These are phyloP conservation scores for Petrocephalus sullivani DNA, from an alignment of 2,797 vertebrate genomes.

Conservation along the genomic window DNA sequence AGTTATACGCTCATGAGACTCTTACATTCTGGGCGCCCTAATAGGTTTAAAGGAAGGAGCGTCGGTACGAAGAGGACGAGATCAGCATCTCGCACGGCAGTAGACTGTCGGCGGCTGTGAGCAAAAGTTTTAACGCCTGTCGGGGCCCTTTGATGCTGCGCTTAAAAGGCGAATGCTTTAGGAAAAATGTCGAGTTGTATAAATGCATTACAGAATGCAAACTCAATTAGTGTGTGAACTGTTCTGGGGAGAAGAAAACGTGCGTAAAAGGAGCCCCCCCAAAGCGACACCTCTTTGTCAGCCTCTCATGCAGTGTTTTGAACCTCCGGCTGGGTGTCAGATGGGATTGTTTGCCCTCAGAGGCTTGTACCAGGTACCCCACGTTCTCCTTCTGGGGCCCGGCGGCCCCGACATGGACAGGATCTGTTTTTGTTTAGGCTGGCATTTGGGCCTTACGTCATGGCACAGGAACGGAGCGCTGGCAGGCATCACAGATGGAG, in stretches of 20 bases:
- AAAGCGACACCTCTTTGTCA: not conserved
- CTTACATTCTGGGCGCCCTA: not conserved
- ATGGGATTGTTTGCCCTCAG: not conserved
- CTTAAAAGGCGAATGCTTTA: not conserved
- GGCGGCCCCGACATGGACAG: constrained; percentile 9
- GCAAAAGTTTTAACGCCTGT: not conserved
- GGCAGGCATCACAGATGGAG: constrained; percentile 53
- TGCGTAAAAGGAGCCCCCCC: not conserved
- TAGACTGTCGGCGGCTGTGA: not conserved
- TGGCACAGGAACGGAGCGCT: constrained; percentile 61
- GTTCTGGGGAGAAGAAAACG: not conserved
- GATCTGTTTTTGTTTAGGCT: constrained; percentile 59
- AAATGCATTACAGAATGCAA: not conserved
- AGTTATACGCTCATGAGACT: not conserved
- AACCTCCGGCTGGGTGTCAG: not conserved
- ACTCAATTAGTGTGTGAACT: not conserved
- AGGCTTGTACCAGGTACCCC: not conserved
- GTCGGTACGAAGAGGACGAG: not conserved
- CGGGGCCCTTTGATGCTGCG: not conserved
- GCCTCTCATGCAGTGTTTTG: not conserved
- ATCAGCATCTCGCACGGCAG: not conserved
- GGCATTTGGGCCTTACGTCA: constrained; percentile 54
- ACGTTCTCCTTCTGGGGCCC: constrained; percentile 33
- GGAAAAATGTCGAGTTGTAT: not conserved
- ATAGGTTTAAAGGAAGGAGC: not conserved